phyloP scores from a whole-genome alignment of 2,113 vertebrate genomes.

The Ia io region DNA sequence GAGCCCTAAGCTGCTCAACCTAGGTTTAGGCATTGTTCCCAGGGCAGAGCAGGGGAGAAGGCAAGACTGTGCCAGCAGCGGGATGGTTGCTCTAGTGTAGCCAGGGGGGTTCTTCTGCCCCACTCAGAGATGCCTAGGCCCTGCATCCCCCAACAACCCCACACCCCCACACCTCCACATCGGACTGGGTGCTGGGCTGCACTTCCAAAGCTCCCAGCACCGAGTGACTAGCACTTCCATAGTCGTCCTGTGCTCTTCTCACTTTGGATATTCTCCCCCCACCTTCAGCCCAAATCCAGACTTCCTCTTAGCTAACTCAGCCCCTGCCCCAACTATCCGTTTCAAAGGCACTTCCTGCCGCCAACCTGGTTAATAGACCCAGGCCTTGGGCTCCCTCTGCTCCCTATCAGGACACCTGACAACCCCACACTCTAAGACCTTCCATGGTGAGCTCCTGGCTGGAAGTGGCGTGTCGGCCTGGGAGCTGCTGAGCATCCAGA shows the following conservation, averaged over 20 bases:
- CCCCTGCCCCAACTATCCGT: not conserved
- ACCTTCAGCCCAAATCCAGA: not conserved
- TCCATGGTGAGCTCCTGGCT: fast-evolving
- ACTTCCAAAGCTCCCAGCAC: not conserved
- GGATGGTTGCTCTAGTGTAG: not conserved
- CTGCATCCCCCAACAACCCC: fast-evolving
- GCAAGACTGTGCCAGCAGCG: not conserved
- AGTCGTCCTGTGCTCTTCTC: not conserved
- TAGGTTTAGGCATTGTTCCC: not conserved
- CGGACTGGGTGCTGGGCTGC: not conserved
- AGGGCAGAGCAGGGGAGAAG: not conserved
- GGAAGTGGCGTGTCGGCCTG: not conserved
- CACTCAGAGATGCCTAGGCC: not conserved
- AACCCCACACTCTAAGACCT: not conserved
- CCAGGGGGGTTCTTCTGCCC: not conserved
- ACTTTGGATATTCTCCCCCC: not conserved
- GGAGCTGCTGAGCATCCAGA: fast-evolving
- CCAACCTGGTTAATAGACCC: not conserved
- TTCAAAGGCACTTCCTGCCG: not conserved
- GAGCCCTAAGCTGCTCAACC: not conserved
- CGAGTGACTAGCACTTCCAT: not conserved
- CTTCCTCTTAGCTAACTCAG: not conserved
- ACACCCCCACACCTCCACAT: no score
- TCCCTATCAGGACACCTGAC: not conserved
- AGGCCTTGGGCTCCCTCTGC: not conserved